A percentile compares a stretch with the other conserved stretches of the same genome.
Evolutionary conservation across 1,140 invertebrate genomes (phyloP).

Genomic region (Pemphigus obesinymphae): DNA sequence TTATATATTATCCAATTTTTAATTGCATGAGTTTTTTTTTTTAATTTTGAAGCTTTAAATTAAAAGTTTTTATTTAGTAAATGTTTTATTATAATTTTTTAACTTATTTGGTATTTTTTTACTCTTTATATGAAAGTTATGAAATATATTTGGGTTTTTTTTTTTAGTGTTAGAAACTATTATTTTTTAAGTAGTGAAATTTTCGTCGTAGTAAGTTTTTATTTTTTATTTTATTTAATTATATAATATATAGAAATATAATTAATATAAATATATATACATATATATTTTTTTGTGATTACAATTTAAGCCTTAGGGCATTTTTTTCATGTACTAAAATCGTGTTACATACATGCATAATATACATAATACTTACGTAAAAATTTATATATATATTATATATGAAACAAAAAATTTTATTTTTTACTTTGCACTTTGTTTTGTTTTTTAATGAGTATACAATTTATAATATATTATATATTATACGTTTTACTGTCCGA

Average conservation of each 20-base stretch:
- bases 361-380: constrained; percentile 6
- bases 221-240: constrained; percentile 19
- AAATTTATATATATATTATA: neutral
- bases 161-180: constrained; percentile 37
- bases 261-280: neutral
- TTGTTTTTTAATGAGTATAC: constrained; percentile 4
- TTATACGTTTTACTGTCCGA: neutral
- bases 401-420: neutral
- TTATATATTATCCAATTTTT: constrained; percentile 17
- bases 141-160: constrained; percentile 28
- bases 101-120: constrained; percentile 42
- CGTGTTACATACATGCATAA: neutral
- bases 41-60: constrained; percentile 30
- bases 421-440: constrained; percentile 21
- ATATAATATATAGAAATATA: neutral
- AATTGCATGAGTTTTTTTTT: constrained; percentile 28
- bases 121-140: constrained; percentile 40
- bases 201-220: constrained; percentile 13
- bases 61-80: constrained; percentile 33
- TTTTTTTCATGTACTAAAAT: constrained; percentile 29
- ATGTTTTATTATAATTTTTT: constrained; percentile 40
- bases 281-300: constrained; percentile 36
- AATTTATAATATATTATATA: neutral
- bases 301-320: neutral
- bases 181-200: constrained; percentile 37